phyloP scores from a whole-genome alignment of 2,113 vertebrate genomes.

The Lonchura striata region DNA sequence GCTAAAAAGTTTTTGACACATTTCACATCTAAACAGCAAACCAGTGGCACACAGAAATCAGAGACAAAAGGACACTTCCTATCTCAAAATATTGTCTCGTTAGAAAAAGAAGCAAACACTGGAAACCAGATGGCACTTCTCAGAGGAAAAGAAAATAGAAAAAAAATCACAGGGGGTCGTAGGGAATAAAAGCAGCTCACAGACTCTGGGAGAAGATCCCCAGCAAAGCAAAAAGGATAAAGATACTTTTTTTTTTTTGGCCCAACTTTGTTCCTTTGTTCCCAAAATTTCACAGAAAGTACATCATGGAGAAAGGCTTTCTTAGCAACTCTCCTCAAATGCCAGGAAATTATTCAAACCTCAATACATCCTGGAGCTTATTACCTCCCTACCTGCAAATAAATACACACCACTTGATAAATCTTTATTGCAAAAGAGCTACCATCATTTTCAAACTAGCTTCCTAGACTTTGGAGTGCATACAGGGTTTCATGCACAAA shows the following conservation, averaged over 20 bases:
- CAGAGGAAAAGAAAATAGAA: background rate
- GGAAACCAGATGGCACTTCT: background rate
- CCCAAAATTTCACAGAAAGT: background rate
- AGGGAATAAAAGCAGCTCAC: background rate
- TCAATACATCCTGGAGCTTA: background rate
- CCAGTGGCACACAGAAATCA: background rate
- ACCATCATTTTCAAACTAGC: background rate
- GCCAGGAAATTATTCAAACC: background rate
- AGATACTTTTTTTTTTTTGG: background rate
- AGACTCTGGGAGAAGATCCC: background rate
- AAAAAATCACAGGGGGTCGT: no score
- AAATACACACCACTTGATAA: background rate
- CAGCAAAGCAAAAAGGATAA: background rate
- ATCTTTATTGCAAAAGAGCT: background rate
- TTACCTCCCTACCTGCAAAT: background rate
- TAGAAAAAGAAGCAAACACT: background rate
- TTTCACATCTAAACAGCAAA: background rate
- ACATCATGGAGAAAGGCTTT: background rate
- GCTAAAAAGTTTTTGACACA: background rate
- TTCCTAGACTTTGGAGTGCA: background rate
- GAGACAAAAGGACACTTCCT: background rate
- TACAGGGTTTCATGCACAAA: background rate
- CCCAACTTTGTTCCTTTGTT: background rate
- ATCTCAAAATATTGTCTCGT: background rate
- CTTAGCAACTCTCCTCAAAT: background rate